These are phyloP conservation scores for Orientallactaga sibirica DNA, from an alignment of 2,797 vertebrate genomes.

Conservation along the genomic window DNA sequence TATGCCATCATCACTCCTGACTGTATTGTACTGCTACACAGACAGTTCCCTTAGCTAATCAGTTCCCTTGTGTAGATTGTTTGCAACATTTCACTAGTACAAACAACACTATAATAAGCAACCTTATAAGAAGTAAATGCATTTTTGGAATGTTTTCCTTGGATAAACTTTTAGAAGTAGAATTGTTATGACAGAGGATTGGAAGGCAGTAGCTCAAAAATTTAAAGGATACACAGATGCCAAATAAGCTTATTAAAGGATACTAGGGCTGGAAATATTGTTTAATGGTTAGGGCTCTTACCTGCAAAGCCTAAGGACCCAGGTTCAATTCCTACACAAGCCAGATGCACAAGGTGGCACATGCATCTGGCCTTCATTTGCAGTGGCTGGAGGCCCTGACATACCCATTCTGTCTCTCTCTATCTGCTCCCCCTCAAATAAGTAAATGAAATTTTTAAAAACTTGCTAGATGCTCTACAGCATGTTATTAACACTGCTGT, in stretches of 20 bases:
- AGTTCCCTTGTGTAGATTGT: neutral
- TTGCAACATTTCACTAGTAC: neutral
- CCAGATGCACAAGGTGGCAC: too few relatives aligned
- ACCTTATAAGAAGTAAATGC: neutral
- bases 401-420: too few relatives aligned
- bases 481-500: neutral
- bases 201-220: neutral
- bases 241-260: neutral
- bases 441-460: too few relatives aligned
- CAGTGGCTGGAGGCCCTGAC: too few relatives aligned
- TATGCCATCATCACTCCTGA: neutral
- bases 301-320: too few relatives aligned
- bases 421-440: too few relatives aligned
- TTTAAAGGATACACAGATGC: neutral
- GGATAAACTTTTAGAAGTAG: neutral
- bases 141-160: slow-evolving; percentile 31
- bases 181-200: neutral
- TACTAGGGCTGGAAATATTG: too few relatives aligned
- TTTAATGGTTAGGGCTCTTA: too few relatives aligned
- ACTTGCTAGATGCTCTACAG: neutral
- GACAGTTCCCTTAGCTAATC: neutral
- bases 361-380: too few relatives aligned
- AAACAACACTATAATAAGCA: neutral
- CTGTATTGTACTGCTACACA: neutral
- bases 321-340: too few relatives aligned